A percentile compares a stretch with the other conserved stretches of the same genome.
These are phyloP conservation scores for Machimus rusticus DNA, from an alignment of 2,888 invertebrate species.

Conservation along the genomic window DNA sequence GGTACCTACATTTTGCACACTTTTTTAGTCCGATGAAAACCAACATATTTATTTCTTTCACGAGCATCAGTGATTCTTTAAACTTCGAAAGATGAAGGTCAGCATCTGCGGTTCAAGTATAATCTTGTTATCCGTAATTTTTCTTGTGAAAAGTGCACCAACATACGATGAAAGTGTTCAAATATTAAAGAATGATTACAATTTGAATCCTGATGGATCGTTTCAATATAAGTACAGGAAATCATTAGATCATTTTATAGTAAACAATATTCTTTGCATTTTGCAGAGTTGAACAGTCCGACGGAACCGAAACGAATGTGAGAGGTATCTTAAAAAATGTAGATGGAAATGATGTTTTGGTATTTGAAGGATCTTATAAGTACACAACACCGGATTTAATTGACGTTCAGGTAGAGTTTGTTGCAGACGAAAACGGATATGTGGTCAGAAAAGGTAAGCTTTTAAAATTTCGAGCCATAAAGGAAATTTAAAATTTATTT, in stretches of 20 bases:
- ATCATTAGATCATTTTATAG: neutral
- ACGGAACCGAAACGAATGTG: neutral
- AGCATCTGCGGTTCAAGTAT: neutral
- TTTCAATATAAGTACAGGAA: neutral
- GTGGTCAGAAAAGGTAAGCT: neutral
- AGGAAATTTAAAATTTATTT: neutral
- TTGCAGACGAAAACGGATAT: constrained; percentile 8
- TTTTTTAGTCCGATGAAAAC: neutral
- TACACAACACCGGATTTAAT: neutral
- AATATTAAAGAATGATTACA: neutral
- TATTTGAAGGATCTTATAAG: neutral
- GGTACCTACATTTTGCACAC: neutral
- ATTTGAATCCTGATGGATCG: neutral
- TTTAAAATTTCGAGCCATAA: neutral
- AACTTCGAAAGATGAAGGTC: neutral
- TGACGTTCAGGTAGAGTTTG: neutral
- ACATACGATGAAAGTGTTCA: neutral
- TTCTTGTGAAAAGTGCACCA: neutral
- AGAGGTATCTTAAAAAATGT: neutral
- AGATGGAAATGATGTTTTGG: neutral
- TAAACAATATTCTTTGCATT: neutral
- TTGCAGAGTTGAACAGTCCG: neutral
- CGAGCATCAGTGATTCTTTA: neutral
- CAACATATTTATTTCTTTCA: neutral
- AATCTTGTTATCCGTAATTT: neutral